Conservation (phyloP, 2,888 invertebrate genomes). For the Noctua pronuba region DNA sequence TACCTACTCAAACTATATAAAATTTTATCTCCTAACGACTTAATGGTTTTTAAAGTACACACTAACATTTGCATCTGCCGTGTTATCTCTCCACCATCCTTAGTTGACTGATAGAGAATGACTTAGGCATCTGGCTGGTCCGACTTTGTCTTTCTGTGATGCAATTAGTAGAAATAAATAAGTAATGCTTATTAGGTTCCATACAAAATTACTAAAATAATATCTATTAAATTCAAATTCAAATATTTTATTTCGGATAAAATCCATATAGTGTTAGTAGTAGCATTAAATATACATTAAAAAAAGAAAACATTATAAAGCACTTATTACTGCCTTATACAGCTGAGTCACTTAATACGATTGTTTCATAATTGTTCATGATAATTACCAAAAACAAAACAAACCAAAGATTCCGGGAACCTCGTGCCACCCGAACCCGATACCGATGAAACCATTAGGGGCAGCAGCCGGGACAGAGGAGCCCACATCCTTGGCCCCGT, state of each 20-base stretch:
- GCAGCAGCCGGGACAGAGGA: slow-evolving; percentile 57
- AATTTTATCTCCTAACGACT: neutral
- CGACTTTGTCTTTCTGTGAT: neutral
- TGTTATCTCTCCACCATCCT: neutral
- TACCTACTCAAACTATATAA: neutral
- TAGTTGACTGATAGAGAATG: neutral
- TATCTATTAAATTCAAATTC: neutral
- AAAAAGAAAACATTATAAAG: no score
- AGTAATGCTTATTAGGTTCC: neutral
- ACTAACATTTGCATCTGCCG: neutral
- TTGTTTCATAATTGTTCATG: neutral
- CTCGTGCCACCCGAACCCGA: slow-evolving; percentile 13
- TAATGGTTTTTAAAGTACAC: neutral
- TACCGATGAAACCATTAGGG: slow-evolving; percentile 45
- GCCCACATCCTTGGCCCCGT: slow-evolving; percentile 77
- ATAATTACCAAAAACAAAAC: neutral
- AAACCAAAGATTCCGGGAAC: slow-evolving; percentile 1
- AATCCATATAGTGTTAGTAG: no score
- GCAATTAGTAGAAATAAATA: neutral
- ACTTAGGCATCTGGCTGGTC: neutral
- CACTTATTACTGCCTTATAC: neutral
- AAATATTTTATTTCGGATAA: no score
- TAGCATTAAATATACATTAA: no score
- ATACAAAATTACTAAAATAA: neutral
- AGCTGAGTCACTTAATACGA: neutral